These are phyloP conservation scores for Botia almorhae DNA, from an alignment of 2,797 vertebrate species.

Conservation along the genomic window DNA sequence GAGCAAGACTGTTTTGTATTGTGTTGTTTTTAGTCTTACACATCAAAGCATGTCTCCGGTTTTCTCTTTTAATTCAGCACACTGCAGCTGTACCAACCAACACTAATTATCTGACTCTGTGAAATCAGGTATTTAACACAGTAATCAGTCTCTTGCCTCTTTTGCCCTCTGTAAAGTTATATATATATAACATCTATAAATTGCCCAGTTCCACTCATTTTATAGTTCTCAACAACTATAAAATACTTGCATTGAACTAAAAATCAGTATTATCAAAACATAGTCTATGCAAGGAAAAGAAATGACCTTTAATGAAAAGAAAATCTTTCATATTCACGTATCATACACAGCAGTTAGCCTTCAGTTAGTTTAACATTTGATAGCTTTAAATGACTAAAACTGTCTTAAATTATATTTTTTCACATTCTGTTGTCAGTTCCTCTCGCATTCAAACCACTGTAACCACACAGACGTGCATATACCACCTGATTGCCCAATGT, in stretches of 20 bases:
- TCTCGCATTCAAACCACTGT: not conserved
- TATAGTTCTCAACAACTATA: too few relatives aligned
- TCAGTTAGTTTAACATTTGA: not conserved
- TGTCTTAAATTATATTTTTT: not conserved
- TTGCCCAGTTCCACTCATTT: too few relatives aligned
- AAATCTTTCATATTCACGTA: not conserved
- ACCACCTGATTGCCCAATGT: not conserved
- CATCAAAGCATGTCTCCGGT: conserved; percentile 36
- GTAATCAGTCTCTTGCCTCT: not conserved
- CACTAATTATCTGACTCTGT: not conserved
- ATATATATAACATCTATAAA: too few relatives aligned
- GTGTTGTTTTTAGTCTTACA: conserved; percentile 31
- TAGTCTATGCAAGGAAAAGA: not conserved
- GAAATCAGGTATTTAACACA: conserved; percentile 8
- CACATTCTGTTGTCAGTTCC: not conserved
- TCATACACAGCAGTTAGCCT: too few relatives aligned
- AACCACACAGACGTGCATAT: not conserved
- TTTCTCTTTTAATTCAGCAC: not conserved
- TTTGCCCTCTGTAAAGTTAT: not conserved
- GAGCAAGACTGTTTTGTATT: conserved; percentile 2
- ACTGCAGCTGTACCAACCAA: not conserved
- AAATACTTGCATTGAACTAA: not conserved
- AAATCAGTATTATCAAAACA: not conserved
- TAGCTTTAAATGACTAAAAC: not conserved
- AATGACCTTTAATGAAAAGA: not conserved